Conservation (phyloP, 2,113 vertebrate genomes). For the Xiphias gladius region DNA sequence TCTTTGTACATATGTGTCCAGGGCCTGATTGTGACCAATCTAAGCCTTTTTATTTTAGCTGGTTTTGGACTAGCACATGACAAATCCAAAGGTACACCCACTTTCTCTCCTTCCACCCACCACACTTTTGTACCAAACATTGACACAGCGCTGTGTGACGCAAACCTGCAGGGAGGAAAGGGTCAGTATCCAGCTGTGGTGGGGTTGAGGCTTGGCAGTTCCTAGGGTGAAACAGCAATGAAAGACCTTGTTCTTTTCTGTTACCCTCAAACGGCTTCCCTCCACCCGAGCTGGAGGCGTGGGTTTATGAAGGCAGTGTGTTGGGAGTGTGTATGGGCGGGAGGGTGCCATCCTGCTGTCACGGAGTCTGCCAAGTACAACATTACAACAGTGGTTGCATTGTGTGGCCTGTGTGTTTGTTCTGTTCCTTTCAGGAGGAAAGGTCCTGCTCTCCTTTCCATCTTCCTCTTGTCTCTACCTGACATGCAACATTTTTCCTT, state of each 20-base stretch:
- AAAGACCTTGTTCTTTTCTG: conserved; percentile 77
- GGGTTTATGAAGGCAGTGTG: conserved; percentile 48
- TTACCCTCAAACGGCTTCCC: conserved; percentile 58
- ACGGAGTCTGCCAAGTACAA: conserved; percentile 76
- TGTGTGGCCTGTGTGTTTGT: conserved; percentile 74
- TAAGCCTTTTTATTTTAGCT: conserved; percentile 55
- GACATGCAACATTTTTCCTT: conserved; percentile 47
- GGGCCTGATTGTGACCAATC: conserved; percentile 48
- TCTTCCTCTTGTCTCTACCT: conserved; percentile 49
- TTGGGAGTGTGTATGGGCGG: conserved; percentile 37
- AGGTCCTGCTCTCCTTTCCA: conserved; percentile 62
- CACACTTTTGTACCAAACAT: conserved; percentile 61
- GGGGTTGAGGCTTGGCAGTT: conserved; percentile 70
- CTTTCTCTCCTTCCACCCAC: conserved; percentile 46
- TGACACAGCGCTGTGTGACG: conserved; percentile 66
- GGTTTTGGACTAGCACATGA: conserved; percentile 61
- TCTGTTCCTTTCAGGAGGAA: conserved; percentile 61
- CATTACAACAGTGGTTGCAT: conserved; percentile 78
- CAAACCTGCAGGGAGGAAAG: conserved; percentile 60
- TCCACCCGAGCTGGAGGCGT: conserved; percentile 58
- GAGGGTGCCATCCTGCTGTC: conserved; percentile 65
- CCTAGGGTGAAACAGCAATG: conserved; percentile 70
- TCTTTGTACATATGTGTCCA: conserved; percentile 53
- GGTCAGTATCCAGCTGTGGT: conserved; percentile 72
- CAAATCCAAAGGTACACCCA: conserved; percentile 51